Percentiles rank a stretch among this genome's conserved stretches.
These are phyloP conservation scores for Andrena haemorrhoa DNA, from an alignment of 2,888 invertebrate genomes.

Conservation along the genomic window DNA sequence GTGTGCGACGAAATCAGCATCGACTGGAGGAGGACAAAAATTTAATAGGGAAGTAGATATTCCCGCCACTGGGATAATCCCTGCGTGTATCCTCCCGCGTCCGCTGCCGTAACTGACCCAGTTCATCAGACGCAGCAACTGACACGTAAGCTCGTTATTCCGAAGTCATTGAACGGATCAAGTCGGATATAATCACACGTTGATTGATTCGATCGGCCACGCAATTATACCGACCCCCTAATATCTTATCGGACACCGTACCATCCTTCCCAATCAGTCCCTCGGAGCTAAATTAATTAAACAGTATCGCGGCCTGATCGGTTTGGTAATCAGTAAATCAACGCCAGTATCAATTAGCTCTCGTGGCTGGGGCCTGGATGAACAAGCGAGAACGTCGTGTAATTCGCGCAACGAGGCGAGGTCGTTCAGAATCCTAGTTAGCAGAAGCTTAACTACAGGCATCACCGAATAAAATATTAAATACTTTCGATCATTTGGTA, in stretches of 20 bases:
- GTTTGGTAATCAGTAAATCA: conserved; percentile 43
- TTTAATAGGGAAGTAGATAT: conserved; percentile 12
- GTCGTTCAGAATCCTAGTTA: not conserved
- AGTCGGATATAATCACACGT: conserved; percentile 57
- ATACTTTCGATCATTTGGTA: too few relatives aligned
- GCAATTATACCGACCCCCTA: conserved; percentile 55
- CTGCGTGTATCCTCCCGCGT: conserved; percentile 1
- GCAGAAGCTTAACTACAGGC: not conserved
- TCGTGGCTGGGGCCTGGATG: not conserved
- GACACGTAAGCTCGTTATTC: conserved; percentile 45
- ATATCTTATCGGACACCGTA: conserved; percentile 59
- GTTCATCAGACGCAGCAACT: conserved; percentile 29
- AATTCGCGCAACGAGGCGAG: not conserved
- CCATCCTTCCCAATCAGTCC: conserved; percentile 41
- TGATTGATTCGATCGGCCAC: conserved; percentile 62
- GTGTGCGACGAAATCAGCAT: not conserved
- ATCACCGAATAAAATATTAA: too few relatives aligned
- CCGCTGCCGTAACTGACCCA: conserved; percentile 1
- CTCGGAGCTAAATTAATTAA: conserved; percentile 59
- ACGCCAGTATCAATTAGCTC: not conserved
- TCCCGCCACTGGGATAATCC: conserved; percentile 12
- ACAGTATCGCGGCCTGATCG: conserved; percentile 52
- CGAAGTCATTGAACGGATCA: conserved; percentile 45
- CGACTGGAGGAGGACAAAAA: not conserved
- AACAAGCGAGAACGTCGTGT: not conserved